Percentiles rank a stretch among this genome's conserved stretches.
Conservation (phyloP, 2,797 vertebrate species). For the Hyperoplus immaculatus region DNA sequence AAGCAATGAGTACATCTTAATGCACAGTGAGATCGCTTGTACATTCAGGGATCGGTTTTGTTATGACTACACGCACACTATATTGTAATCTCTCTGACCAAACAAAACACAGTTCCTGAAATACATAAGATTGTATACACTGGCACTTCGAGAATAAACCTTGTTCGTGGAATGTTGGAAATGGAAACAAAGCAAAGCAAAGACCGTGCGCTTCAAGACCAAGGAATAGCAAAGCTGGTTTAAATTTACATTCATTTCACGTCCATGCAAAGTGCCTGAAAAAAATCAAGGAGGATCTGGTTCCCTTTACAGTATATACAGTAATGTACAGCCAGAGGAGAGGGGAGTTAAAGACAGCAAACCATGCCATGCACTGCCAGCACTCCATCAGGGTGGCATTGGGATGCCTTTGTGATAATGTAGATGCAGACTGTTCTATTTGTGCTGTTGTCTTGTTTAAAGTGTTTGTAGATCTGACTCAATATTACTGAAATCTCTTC, state of each 20-base stretch:
- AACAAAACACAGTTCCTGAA: slow-evolving; percentile 33
- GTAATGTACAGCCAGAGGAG: slow-evolving; percentile 21
- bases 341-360: slow-evolving; percentile 14
- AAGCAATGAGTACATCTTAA: slow-evolving; percentile 11
- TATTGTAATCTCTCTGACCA: slow-evolving; percentile 16
- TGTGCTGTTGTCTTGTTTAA: slow-evolving; percentile 34
- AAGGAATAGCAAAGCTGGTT: slow-evolving; percentile 51
- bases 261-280: slow-evolving; percentile 28
- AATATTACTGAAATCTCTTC: slow-evolving; percentile 28
- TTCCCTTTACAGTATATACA: slow-evolving; percentile 42
- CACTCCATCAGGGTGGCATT: slow-evolving; percentile 35
- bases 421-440: slow-evolving; percentile 21
- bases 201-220: neutral
- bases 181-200: slow-evolving; percentile 47
- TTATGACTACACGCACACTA: slow-evolving; percentile 6
- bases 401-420: slow-evolving; percentile 56
- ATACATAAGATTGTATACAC: slow-evolving; percentile 41
- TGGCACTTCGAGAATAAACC: slow-evolving; percentile 27
- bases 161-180: slow-evolving; percentile 38
- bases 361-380: slow-evolving; percentile 16
- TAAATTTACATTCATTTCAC: slow-evolving; percentile 50
- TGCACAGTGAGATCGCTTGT: neutral
- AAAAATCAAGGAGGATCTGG: slow-evolving; percentile 42
- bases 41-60: neutral
- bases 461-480: slow-evolving; percentile 21